Conservation (phyloP, 1,140 invertebrate species). For the Drosophila pseudoananassae region DNA sequence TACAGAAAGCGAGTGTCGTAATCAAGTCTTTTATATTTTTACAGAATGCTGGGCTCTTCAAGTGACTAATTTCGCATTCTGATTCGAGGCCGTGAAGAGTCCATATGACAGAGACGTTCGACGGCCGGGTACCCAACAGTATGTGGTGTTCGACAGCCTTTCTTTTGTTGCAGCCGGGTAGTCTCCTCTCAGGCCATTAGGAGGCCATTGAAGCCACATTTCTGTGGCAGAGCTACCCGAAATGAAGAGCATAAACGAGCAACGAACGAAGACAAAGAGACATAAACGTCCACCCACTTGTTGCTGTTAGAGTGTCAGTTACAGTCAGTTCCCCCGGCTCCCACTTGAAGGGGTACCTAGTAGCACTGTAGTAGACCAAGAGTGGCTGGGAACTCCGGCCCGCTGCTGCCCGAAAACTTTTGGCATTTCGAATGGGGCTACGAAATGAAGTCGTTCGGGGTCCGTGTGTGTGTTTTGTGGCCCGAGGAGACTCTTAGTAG, state of each 20-base stretch:
- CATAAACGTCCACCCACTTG: slow-evolving; percentile 81
- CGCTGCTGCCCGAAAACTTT: slow-evolving; percentile 57
- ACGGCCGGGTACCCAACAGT: no score
- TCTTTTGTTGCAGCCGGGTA: no score
- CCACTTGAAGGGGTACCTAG: slow-evolving; percentile 25
- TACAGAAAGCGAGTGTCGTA: no score
- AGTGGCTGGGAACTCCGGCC: slow-evolving; percentile 26
- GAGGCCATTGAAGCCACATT: slow-evolving; percentile 37
- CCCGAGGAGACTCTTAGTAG: not conserved
- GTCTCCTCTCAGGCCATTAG: not conserved
- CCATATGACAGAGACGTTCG: no score
- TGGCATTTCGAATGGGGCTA: slow-evolving; percentile 61
- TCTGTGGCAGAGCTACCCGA: slow-evolving; percentile 52
- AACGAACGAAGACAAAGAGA: slow-evolving; percentile 68
- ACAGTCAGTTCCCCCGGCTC: slow-evolving; percentile 12
- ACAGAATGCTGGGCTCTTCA: no score
- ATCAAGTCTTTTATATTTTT: no score
- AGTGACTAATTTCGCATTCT: no score
- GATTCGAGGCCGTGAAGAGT: no score
- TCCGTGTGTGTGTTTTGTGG: slow-evolving; percentile 18
- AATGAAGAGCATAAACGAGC: slow-evolving; percentile 36
- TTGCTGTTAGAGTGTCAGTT: slow-evolving; percentile 80
- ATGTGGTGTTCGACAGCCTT: not conserved
- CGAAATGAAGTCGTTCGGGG: slow-evolving; percentile 63
- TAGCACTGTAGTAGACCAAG: slow-evolving; percentile 28